Evolutionary conservation across 2,113 vertebrate genomes (phyloP).

Genomic region (Electrona antarctica): DNA sequence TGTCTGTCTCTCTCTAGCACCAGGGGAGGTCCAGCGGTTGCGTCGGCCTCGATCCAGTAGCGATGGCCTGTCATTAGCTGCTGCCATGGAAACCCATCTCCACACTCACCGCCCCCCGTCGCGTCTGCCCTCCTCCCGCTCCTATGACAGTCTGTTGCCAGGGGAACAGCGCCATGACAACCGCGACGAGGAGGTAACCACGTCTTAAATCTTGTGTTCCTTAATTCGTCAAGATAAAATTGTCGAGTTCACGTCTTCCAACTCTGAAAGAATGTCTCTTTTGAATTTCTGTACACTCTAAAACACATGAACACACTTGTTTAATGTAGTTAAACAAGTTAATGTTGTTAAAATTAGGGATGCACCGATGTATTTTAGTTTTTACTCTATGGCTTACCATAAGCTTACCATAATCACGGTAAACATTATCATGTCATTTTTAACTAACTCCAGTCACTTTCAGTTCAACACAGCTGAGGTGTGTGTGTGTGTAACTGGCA

Average conservation of each 20-base stretch:
- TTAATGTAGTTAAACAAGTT: too few relatives aligned
- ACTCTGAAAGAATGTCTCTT: too few relatives aligned
- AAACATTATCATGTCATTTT: too few relatives aligned
- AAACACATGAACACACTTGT: too few relatives aligned
- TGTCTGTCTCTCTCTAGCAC: neutral
- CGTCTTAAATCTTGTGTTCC: neutral
- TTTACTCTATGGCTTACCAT: too few relatives aligned
- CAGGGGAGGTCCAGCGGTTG: conserved; percentile 68
- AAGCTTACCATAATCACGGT: too few relatives aligned
- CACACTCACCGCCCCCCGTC: conserved; percentile 42
- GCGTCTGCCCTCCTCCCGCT: conserved; percentile 48
- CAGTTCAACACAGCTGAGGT: too few relatives aligned
- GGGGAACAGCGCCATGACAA: conserved; percentile 34
- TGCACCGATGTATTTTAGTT: too few relatives aligned
- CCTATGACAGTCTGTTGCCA: conserved; percentile 67
- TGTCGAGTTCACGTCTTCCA: neutral
- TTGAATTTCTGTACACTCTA: too few relatives aligned
- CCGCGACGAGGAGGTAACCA: conserved; percentile 32
- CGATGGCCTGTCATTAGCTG: conserved; percentile 74
- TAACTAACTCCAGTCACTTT: too few relatives aligned
- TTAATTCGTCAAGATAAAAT: neutral
- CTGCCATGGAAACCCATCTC: conserved; percentile 64
- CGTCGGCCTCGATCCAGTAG: conserved; percentile 82
- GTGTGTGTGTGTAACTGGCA: too few relatives aligned
- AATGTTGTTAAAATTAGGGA: too few relatives aligned